Base-by-base conservation (phyloP, 1,140 invertebrate species). In the Leptinotarsa defecta region DNA sequence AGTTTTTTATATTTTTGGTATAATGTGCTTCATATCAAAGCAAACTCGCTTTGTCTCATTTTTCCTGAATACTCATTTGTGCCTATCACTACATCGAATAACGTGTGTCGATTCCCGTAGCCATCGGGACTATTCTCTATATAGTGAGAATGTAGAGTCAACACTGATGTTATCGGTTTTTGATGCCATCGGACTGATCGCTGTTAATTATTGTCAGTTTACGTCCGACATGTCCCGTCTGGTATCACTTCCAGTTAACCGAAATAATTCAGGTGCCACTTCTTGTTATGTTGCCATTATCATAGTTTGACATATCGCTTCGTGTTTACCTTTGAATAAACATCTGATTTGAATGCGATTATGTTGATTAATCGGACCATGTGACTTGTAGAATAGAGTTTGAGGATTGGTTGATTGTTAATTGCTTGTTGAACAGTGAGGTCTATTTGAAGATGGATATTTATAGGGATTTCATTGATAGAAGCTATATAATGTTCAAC, bases 171-270 rank as follows among this genome's bases (percentile, higher is more conserved):
- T 15, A 57, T 57, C n/a, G n/a, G n/a, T 57, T 57, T 57, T 57
- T 57, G 52, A 57, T n/a, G 52, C 15, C 52, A 57, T 17, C 52
- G n/a, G n/a, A 1, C 52, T 19, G n/a, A 57, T 4, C 52, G 13
- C n/a, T 57, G 52, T 57, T 57, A 57, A 57, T 57, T 57, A 57
- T 57, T 57, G 52, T 57, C 52, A 57, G 52, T 57, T 57, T 17
- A 57, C 17, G 52, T 57, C 17, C 52, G 6, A 57, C 52, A 57
- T 57, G 52, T 57, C 52, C 52, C 13, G 52, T 19, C 52, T 57
- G 52, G 52, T 57, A 57, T 57, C 52, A 19, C 52, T 57, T 57
- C 52, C 52, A 57, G 52, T 57, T 57, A 57, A 19, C 15, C 15
- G 52, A 17, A 57, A 57, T 57, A 57, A 57, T 57, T 57, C 52